A percentile compares a stretch with the other conserved stretches of the same genome.
phyloP scores from a whole-genome alignment of 2,797 vertebrate genomes.

The Neosalanx taihuensis region DNA sequence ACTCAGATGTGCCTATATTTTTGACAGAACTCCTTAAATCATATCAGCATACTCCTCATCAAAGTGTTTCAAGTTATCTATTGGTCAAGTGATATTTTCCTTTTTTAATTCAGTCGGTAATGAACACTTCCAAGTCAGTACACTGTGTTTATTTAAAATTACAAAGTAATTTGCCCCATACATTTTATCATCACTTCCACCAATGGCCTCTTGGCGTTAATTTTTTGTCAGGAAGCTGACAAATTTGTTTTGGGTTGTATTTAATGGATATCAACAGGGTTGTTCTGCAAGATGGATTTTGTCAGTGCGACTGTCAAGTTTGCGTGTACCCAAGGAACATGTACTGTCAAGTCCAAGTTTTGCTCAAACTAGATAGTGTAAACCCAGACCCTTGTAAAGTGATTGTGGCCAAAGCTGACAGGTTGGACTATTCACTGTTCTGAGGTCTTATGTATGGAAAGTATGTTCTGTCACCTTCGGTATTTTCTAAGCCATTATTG shows the following conservation, averaged over 20 bases:
- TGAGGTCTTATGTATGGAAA: not conserved
- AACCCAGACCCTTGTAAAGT: not conserved
- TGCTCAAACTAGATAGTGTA: not conserved
- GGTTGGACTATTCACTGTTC: not conserved
- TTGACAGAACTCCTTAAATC: not conserved
- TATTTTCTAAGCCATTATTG: not conserved
- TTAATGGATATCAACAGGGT: not conserved
- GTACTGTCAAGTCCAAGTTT: too few relatives aligned
- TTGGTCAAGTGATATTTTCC: not conserved
- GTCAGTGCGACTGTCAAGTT: not conserved
- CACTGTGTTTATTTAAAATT: not conserved
- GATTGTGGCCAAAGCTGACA: not conserved
- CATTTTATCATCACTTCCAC: not conserved
- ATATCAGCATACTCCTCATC: not conserved
- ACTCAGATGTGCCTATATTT: not conserved
- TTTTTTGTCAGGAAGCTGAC: too few relatives aligned
- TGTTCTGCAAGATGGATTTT: not conserved
- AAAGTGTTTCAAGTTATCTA: not conserved
- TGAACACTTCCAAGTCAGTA: not conserved
- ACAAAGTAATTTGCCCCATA: too few relatives aligned
- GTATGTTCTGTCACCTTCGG: not conserved
- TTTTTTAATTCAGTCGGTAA: not conserved
- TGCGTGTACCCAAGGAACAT: not conserved
- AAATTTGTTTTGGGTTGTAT: not conserved
- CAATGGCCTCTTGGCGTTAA: not conserved